Conservation (phyloP, 2,888 invertebrate species). For the Acanthoscelides obtectus region DNA sequence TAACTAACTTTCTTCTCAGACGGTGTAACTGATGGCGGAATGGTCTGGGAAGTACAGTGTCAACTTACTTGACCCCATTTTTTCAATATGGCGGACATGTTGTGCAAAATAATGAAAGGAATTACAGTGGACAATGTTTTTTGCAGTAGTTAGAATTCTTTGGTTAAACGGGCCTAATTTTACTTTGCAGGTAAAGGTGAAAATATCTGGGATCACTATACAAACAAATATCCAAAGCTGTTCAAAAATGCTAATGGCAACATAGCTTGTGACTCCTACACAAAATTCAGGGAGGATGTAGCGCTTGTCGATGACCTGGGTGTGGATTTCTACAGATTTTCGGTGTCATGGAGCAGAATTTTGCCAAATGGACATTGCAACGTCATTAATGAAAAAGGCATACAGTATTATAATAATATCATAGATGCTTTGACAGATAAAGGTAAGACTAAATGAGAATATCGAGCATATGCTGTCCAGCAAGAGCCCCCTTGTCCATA, state of each 20-base stretch:
- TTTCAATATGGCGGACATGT: too few species aligned
- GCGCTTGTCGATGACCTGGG: conserved; percentile 59
- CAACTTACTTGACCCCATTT: too few species aligned
- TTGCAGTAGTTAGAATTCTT: too few species aligned
- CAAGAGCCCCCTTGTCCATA: too few species aligned
- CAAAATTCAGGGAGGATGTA: conserved; percentile 61
- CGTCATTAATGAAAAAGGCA: conserved; percentile 62
- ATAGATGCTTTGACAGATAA: conserved; percentile 61
- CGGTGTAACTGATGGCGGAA: too few species aligned
- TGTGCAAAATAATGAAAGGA: too few species aligned
- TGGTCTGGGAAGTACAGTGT: too few species aligned
- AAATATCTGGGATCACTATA: conserved; percentile 58
- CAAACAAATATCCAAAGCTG: conserved; percentile 49
- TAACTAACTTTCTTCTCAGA: too few species aligned
- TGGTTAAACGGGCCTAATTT: too few species aligned
- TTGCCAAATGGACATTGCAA: conserved; percentile 65
- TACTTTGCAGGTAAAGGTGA: conserved; percentile 55
- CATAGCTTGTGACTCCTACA: conserved; percentile 65
- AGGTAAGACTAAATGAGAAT: too few species aligned
- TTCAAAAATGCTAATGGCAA: conserved; percentile 59
- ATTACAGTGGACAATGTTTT: too few species aligned
- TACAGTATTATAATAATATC: conserved; percentile 72
- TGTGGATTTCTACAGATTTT: conserved; percentile 66
- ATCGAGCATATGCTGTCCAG: too few species aligned
- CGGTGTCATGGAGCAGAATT: conserved; percentile 71